Conservation (phyloP, 1,140 invertebrate genomes). For the Pinna nobilis region DNA sequence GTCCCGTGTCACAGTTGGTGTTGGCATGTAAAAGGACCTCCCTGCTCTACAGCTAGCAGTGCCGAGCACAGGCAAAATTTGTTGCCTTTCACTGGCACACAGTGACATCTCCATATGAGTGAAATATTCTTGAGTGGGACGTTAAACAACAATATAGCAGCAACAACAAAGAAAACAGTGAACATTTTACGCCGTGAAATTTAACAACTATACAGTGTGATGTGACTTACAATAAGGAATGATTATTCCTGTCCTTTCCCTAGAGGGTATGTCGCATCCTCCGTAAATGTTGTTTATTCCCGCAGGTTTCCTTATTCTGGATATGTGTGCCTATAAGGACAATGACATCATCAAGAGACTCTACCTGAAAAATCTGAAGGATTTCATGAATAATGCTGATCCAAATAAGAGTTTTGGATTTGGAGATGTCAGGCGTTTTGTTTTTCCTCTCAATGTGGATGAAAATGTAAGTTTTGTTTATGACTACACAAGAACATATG, state of each 20-base stretch:
- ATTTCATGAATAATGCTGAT: neutral
- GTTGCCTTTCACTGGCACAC: too few relatives aligned
- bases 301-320: slow-evolving; percentile 81
- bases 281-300: neutral
- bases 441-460: slow-evolving; percentile 18
- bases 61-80: too few relatives aligned
- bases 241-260: neutral
- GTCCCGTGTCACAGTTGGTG: too few relatives aligned
- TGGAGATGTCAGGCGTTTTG: slow-evolving; percentile 7
- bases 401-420: neutral
- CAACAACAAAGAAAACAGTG: too few relatives aligned
- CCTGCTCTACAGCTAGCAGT: too few relatives aligned
- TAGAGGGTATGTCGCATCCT: too few relatives aligned
- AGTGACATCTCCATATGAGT: too few relatives aligned
- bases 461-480: slow-evolving; percentile 5
- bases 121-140: too few relatives aligned
- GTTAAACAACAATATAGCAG: too few relatives aligned
- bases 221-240: neutral
- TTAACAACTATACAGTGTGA: too few relatives aligned
- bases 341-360: slow-evolving; percentile 77
- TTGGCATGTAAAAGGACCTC: too few relatives aligned
- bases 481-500: neutral
- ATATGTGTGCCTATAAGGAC: slow-evolving; percentile 89
- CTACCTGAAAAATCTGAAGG: slow-evolving; percentile 35
- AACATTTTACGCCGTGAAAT: too few relatives aligned